These are phyloP conservation scores for Drosophila bipectinata DNA, from an alignment of 1,140 invertebrate genomes.

Conservation along the genomic window DNA sequence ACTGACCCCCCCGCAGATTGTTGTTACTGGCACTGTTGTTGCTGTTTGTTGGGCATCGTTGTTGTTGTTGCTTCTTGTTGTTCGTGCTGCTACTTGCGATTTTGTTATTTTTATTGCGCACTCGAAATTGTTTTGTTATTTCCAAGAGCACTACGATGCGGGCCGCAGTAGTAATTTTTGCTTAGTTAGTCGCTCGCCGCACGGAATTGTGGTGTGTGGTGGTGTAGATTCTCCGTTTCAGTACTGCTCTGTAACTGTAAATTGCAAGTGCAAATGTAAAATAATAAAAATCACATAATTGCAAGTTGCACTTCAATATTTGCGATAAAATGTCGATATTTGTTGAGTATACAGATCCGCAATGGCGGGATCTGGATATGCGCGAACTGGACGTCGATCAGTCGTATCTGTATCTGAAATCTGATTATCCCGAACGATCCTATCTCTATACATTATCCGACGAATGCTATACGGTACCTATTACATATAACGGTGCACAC, in stretches of 20 bases:
- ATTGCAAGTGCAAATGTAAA: constrained; percentile 28
- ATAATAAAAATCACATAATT: constrained; percentile 12
- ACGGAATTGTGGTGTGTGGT: constrained; percentile 9
- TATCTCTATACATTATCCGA: constrained; percentile 74
- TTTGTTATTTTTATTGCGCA: constrained; percentile 77
- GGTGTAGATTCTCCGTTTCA: neutral
- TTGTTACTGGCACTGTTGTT: constrained; percentile 9
- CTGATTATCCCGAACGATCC: constrained; percentile 25
- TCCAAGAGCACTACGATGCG: constrained; percentile 35
- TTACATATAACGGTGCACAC: neutral
- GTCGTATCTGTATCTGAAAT: constrained; percentile 62
- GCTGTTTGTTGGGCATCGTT: constrained; percentile 12
- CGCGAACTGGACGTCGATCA: constrained; percentile 69
- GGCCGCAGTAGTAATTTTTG: constrained; percentile 56
- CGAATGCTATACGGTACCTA: constrained; percentile 70
- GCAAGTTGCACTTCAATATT: neutral
- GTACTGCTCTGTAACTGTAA: neutral
- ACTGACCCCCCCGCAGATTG: constrained; percentile 1
- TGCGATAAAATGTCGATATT: constrained; percentile 59
- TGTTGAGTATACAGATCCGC: constrained; percentile 75
- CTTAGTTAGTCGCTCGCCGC: constrained; percentile 33
- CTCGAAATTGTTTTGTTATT: constrained; percentile 77
- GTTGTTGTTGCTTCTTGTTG: constrained; percentile 17
- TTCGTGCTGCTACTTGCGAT: constrained; percentile 27
- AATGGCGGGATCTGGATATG: constrained; percentile 76